Percentiles rank a stretch among this genome's conserved stretches.
Evolutionary conservation across 2,888 invertebrate species (phyloP).

Genomic region (Tetrapedia diversipes): DNA sequence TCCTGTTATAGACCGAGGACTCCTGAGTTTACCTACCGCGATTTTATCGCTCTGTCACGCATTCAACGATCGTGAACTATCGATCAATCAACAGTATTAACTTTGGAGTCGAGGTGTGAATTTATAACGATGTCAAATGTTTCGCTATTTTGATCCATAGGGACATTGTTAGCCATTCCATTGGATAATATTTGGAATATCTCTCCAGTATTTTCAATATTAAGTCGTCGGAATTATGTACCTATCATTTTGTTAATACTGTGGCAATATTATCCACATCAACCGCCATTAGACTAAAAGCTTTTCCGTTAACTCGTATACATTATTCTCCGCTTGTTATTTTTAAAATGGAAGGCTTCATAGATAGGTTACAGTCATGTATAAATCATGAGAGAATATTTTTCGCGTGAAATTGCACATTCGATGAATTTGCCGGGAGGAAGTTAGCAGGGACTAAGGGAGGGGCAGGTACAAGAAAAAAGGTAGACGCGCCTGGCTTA

Average conservation of each 20-base stretch:
- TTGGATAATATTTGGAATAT: too few species aligned
- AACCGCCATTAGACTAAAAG: too few species aligned
- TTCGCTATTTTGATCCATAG: too few species aligned
- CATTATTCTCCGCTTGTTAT: too few species aligned
- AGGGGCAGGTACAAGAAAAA: constrained; percentile 40
- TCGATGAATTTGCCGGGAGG: constrained; percentile 1
- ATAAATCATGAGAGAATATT: neutral
- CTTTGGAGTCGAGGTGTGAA: neutral
- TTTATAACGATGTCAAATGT: too few species aligned
- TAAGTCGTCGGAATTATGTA: too few species aligned
- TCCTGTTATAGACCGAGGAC: constrained; percentile 41
- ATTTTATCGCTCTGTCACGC: constrained; percentile 56
- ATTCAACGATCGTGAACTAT: constrained; percentile 44
- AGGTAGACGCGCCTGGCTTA: constrained; percentile 1
- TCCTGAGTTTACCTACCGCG: constrained; percentile 50
- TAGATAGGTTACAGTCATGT: neutral
- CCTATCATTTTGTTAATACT: too few species aligned
- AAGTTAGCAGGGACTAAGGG: neutral
- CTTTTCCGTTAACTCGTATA: neutral
- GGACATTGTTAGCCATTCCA: too few species aligned
- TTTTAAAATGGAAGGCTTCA: too few species aligned
- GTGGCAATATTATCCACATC: too few species aligned
- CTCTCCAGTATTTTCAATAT: too few species aligned
- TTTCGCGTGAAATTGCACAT: constrained; percentile 23
- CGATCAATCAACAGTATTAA: constrained; percentile 32